Evolutionary conservation across 2,888 invertebrate species (phyloP).

Genomic region (Mesochorus sp.): DNA sequence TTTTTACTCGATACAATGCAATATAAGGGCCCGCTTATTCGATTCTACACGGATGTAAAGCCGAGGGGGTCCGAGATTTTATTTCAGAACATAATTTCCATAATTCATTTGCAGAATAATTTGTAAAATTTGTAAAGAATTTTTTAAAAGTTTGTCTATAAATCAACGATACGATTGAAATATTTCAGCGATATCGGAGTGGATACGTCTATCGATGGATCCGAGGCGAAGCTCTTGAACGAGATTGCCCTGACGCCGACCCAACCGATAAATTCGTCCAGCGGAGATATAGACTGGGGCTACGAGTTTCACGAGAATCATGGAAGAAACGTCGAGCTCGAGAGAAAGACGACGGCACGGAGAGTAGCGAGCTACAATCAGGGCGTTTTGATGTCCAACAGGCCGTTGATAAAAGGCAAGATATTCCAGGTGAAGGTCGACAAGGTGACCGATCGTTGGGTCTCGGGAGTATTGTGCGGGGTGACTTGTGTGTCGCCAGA

Average conservation of each 20-base stretch:
- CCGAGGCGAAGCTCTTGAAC: slow-evolving; percentile 77
- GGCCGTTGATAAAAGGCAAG: slow-evolving; percentile 78
- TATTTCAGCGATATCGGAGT: slow-evolving; percentile 78
- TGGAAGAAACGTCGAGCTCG: slow-evolving; percentile 91
- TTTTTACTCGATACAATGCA: too few species aligned
- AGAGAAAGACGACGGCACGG: slow-evolving; percentile 86
- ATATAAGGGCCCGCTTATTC: too few species aligned
- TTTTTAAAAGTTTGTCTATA: too few species aligned
- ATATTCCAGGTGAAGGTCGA: slow-evolving; percentile 86
- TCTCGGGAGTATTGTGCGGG: slow-evolving; percentile 90
- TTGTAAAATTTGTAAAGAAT: too few species aligned
- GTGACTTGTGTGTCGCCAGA: slow-evolving; percentile 90
- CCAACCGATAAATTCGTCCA: slow-evolving; percentile 69
- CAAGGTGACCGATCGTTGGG: slow-evolving; percentile 88
- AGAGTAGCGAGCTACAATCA: slow-evolving; percentile 93
- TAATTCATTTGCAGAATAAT: too few species aligned
- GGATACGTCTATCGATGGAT: slow-evolving; percentile 78
- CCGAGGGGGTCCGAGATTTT: too few species aligned
- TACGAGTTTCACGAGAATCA: slow-evolving; percentile 92
- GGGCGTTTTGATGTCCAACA: slow-evolving; percentile 83
- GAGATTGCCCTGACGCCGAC: slow-evolving; percentile 77
- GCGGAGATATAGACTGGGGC: slow-evolving; percentile 75
- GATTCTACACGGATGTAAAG: too few species aligned
- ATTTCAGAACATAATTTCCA: too few species aligned
- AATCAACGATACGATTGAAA: too few species aligned